Evolutionary conservation across 2,113 vertebrate species (phyloP).

Genomic region (Eubucco bourcierii): DNA sequence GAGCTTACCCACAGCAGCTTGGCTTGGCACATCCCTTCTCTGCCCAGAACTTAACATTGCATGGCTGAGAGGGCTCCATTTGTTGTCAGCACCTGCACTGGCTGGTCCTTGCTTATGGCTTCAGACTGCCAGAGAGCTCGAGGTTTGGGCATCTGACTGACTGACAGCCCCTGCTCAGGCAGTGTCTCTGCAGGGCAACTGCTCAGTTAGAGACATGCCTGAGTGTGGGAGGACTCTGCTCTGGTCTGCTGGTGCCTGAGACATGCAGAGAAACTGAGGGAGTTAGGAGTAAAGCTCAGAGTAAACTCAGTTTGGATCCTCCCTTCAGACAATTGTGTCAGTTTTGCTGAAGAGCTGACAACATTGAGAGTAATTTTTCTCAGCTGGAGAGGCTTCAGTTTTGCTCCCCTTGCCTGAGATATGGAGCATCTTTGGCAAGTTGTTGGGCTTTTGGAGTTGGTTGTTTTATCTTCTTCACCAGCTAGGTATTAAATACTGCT

Average conservation of each 20-base stretch:
- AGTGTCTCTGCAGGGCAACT: not conserved
- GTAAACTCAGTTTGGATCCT: not conserved
- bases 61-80: not conserved
- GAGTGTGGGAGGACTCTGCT: not conserved
- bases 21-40: not conserved
- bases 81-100: not conserved
- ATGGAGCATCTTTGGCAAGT: not conserved
- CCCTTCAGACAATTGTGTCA: not conserved
- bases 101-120: not conserved
- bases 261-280: not conserved
- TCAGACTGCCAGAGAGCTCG: not conserved
- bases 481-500: not conserved
- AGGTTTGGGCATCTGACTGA: not conserved
- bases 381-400: not conserved
- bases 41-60: not conserved
- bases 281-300: not conserved
- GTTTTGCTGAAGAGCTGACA: not conserved
- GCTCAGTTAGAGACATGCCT: not conserved
- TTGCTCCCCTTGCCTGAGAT: not conserved
- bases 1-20: not conserved
- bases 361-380: not conserved
- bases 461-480: not conserved
- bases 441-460: not conserved
- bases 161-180: not conserved
- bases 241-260: not conserved